A percentile compares a stretch with the other conserved stretches of the same genome.
Evolutionary conservation across 2,113 vertebrate species (phyloP).

Genomic region (Enhydra lutris): DNA sequence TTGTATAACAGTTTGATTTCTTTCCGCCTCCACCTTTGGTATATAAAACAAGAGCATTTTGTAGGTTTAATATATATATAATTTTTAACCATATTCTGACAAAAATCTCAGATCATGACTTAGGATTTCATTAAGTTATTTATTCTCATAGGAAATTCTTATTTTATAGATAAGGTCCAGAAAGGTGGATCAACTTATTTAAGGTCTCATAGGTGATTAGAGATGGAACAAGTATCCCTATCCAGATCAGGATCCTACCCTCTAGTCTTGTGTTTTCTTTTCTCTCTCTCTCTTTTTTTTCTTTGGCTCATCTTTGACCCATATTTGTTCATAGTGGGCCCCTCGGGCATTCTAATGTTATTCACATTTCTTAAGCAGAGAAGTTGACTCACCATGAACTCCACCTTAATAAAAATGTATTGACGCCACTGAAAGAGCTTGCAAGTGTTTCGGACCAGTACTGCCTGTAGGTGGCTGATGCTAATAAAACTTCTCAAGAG

Average conservation of each 20-base stretch:
- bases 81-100: conserved; percentile 2
- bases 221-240: neutral
- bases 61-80: neutral
- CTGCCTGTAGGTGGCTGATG: neutral
- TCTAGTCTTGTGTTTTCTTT: neutral
- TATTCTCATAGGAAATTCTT: neutral
- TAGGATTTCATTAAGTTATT: neutral
- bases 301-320: neutral
- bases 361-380: neutral
- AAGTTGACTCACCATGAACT: neutral
- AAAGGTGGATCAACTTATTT: neutral
- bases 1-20: conserved; percentile 15
- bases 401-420: neutral
- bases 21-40: neutral
- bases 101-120: neutral
- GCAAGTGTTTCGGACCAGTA: neutral
- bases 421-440: neutral
- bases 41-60: neutral
- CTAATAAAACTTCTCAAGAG: neutral
- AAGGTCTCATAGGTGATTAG: neutral
- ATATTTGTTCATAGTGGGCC: neutral
- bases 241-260: neutral
- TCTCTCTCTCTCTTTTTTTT: neutral
- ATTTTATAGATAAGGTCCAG: neutral
- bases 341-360: neutral